Evolutionary conservation across 2,888 invertebrate genomes (phyloP).

Genomic region (Pyrochroa serraticornis): DNA sequence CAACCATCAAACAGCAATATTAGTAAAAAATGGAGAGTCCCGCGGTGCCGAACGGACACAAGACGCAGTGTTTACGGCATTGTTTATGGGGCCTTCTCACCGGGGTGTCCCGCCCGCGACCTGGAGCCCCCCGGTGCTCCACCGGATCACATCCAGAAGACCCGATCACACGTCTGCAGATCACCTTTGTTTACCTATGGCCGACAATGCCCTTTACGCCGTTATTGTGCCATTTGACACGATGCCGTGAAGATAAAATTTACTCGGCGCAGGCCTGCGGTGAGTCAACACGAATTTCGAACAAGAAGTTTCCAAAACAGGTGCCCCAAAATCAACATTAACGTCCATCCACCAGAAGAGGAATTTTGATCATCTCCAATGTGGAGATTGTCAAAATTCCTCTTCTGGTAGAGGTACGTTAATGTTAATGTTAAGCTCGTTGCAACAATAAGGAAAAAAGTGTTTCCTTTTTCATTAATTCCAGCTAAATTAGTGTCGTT

Average conservation of each 20-base stretch:
- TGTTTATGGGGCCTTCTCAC: conserved; percentile 51
- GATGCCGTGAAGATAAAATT: conserved; percentile 1
- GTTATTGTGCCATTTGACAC: conserved; percentile 10
- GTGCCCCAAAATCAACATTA: too few relatives aligned
- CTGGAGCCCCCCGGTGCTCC: conserved; percentile 18
- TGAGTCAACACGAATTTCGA: too few relatives aligned
- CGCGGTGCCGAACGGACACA: conserved; percentile 39
- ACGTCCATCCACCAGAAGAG: too few relatives aligned
- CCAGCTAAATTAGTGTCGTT: too few relatives aligned
- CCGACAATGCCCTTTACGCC: conserved; percentile 14
- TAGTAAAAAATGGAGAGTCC: conserved; percentile 51
- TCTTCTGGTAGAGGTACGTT: too few relatives aligned
- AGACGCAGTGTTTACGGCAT: conserved; percentile 51
- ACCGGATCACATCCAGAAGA: conserved; percentile 14
- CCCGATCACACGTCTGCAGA: conserved; percentile 22
- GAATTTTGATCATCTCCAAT: too few relatives aligned
- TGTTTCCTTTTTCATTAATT: too few relatives aligned
- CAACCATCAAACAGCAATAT: conserved; percentile 54
- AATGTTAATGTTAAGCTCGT: too few relatives aligned
- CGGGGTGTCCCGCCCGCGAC: conserved; percentile 24
- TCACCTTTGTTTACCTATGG: conserved; percentile 13
- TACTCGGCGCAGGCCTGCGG: too few relatives aligned
- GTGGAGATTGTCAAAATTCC: too few relatives aligned
- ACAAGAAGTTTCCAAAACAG: too few relatives aligned
- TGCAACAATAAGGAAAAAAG: too few relatives aligned